Percentiles rank a stretch among this genome's conserved stretches.
phyloP scores from a whole-genome alignment of 1,140 invertebrate genomes.

The Lordiphosa mommai region DNA sequence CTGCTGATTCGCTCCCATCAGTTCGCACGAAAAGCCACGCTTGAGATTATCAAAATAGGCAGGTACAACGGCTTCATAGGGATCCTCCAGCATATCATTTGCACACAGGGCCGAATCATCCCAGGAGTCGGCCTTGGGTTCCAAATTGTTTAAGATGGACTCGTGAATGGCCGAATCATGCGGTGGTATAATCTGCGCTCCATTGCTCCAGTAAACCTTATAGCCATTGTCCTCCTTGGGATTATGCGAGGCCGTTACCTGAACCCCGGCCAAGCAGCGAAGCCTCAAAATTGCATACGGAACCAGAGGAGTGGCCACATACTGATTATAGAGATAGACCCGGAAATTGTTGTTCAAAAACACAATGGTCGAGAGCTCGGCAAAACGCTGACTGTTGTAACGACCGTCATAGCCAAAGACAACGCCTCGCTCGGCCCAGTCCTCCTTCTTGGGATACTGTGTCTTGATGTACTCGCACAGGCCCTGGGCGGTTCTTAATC shows the following conservation, averaged over 20 bases:
- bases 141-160: slow-evolving; percentile 88
- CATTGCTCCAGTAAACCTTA: slow-evolving; percentile 98
- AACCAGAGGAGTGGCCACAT: slow-evolving; percentile 96
- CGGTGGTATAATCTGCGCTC: slow-evolving; percentile 96
- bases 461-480: slow-evolving; percentile 89
- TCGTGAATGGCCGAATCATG: slow-evolving; percentile 94
- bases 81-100: slow-evolving; percentile 23
- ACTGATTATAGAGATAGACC: slow-evolving; percentile 90
- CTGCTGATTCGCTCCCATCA: slow-evolving; percentile 19
- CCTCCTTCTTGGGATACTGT: slow-evolving; percentile 70
- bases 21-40: slow-evolving; percentile 17
- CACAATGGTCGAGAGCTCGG: slow-evolving; percentile 91
- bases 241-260: slow-evolving; percentile 99
- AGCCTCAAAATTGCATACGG: slow-evolving; percentile 89
- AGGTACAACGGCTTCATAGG: slow-evolving; percentile 37
- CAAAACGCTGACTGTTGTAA: slow-evolving; percentile 96
- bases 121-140: slow-evolving; percentile 74
- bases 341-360: slow-evolving; percentile 89
- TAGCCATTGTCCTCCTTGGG: slow-evolving; percentile 99
- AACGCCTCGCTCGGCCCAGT: slow-evolving; percentile 85
- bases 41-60: slow-evolving; percentile 30
- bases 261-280: slow-evolving; percentile 90
- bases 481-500: slow-evolving; percentile 90
- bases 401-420: slow-evolving; percentile 97
- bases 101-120: slow-evolving; percentile 23